phyloP scores from a whole-genome alignment of 1,140 invertebrate species.

The Arctopsyche grandis region DNA sequence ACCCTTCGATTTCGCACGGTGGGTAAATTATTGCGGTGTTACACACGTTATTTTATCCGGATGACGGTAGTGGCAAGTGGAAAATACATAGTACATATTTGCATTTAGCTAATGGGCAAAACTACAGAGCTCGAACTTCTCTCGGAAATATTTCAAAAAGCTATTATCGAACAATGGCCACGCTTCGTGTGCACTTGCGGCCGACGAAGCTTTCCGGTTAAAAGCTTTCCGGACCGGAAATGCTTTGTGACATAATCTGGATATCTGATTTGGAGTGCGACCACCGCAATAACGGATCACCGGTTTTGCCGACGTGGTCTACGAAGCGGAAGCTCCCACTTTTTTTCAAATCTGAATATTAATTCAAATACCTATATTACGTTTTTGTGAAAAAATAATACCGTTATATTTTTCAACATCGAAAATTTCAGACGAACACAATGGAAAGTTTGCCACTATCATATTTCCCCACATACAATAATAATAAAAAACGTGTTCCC shows the following conservation, averaged over 20 bases:
- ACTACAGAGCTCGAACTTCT: neutral
- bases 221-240: slow-evolving; percentile 36
- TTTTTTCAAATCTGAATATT: neutral
- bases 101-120: slow-evolving; percentile 14
- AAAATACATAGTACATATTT: neutral
- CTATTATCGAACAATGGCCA: slow-evolving; percentile 31
- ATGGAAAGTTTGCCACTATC: too few species aligned
- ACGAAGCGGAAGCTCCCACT: neutral
- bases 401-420: too few species aligned
- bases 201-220: slow-evolving; percentile 33
- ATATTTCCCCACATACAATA: too few species aligned
- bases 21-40: neutral
- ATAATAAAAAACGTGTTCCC: too few species aligned
- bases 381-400: too few species aligned
- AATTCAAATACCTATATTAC: too few species aligned
- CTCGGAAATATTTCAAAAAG: slow-evolving; percentile 28
- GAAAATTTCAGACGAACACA: too few species aligned
- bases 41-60: neutral
- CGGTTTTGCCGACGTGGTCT: neutral
- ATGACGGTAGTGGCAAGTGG: neutral
- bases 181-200: neutral
- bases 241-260: slow-evolving; percentile 40
- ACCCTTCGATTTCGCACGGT: neutral
- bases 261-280: slow-evolving; percentile 24
- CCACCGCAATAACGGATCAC: slow-evolving; percentile 23